Conservation (phyloP, 2,888 invertebrate species). For the Crematogaster levior region DNA sequence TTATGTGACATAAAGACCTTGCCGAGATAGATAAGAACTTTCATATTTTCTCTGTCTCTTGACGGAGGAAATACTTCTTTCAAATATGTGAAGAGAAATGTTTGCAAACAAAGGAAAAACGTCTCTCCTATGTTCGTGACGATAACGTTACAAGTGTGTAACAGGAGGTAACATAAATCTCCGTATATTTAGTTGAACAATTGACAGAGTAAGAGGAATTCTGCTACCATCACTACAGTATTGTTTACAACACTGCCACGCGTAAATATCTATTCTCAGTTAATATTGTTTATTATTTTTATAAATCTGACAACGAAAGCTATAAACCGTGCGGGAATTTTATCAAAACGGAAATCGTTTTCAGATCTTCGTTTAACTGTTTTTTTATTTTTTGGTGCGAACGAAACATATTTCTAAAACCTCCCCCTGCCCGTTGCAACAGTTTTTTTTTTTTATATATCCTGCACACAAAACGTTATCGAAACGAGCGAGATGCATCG, state of each 20-base stretch:
- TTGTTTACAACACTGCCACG: neutral
- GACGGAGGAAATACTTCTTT: constrained; percentile 16
- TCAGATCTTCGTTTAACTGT: neutral
- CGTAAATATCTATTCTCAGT: neutral
- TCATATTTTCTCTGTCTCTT: constrained; percentile 33
- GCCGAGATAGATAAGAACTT: constrained; percentile 39
- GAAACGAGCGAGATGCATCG: neutral
- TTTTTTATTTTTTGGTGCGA: neutral
- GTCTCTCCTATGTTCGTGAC: neutral
- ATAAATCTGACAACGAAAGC: neutral
- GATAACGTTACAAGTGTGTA: constrained; percentile 13
- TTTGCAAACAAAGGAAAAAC: constrained; percentile 35
- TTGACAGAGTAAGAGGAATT: neutral
- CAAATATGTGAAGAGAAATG: constrained; percentile 40
- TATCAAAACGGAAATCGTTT: neutral
- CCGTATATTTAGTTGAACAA: constrained; percentile 13
- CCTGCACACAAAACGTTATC: neutral
- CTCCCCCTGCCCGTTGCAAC: neutral
- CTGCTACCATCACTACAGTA: neutral
- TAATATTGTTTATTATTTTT: constrained; percentile 10
- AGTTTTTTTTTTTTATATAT: neutral
- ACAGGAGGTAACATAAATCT: neutral
- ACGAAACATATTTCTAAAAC: constrained; percentile 1
- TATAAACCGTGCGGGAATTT: neutral
- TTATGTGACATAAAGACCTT: constrained; percentile 42